Evolutionary conservation across 1,140 invertebrate species (phyloP), one percentile per base, ranked within the genome.

Genomic region (Frieseomelitta varia): DNA sequence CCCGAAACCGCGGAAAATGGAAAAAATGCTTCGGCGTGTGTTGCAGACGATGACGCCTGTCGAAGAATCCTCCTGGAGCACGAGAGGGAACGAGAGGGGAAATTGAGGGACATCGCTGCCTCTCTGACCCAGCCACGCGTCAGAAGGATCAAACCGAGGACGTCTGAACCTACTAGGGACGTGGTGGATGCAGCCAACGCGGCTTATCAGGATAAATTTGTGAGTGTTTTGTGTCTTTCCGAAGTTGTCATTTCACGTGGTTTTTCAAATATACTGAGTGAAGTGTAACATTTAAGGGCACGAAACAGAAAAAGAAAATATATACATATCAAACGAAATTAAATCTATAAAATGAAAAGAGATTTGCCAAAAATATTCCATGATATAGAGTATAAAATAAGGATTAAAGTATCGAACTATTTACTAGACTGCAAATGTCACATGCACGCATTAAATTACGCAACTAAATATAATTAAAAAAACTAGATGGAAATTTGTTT

Each of bases 91-190:
- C 93, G 96, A 79, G 96, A 97, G 85, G 96, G 96, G 81, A 96
- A 97, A 90, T 91, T 97, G 82, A 96, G 97, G 76, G 97, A 97
- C 92, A 97, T 97, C 77, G 97, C 97, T 0, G 97, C 96, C 21
- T 97, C 97, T 8, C 95, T 97, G 68, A 97, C 97, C 3, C 94
- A 96, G 77, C 95, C 96, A 12, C 93, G 96, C 67, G 95, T 95
- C 1, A 93, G 96, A 3, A 92, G 93, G 89, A 92, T 89, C 89
- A 95, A 88, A 92, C 95, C 76, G 78, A 91, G 94, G 88, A 93
- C 90, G 84, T 91, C 94, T 1, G 94, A 95, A 85, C 94, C 94
- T 21, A 95, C 95, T 1, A 92, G 94, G 34, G 95, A 95, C 85
- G 93, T 94, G 63, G 95, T 95, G 39, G 93, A 95, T 75, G 92